Conservation (phyloP, 1,140 invertebrate genomes). For the Drosophila chauvacae region DNA sequence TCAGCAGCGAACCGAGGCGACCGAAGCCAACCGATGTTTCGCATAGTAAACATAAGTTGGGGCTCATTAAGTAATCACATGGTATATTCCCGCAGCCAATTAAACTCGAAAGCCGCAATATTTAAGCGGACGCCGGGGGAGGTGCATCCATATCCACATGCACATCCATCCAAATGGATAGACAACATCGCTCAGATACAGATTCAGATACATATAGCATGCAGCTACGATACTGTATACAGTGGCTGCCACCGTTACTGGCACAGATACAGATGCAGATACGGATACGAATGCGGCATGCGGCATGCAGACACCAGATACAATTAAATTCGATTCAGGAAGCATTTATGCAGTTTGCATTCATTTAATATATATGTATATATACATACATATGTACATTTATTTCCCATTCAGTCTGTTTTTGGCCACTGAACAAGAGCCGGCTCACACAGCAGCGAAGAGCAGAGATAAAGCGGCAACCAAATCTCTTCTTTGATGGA, state of each 20-base stretch:
- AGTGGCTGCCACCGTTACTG: constrained; percentile 7
- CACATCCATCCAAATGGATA: constrained; percentile 64
- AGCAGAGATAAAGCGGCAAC: constrained; percentile 30
- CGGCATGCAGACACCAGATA: constrained; percentile 61
- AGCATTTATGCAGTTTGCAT: constrained; percentile 77
- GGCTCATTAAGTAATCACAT: constrained; percentile 81
- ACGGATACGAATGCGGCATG: constrained; percentile 38
- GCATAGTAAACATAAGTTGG: constrained; percentile 73
- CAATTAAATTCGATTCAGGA: constrained; percentile 82
- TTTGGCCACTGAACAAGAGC: constrained; percentile 9
- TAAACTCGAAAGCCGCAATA: constrained; percentile 75
- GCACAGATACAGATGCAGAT: constrained; percentile 33
- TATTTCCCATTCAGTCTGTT: constrained; percentile 16
- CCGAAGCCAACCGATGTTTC: constrained; percentile 49
- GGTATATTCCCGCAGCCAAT: constrained; percentile 82
- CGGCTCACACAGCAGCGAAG: background rate
- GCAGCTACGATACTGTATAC: constrained; percentile 12
- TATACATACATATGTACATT: constrained; percentile 36
- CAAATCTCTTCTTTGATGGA: constrained; percentile 48
- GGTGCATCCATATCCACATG: constrained; percentile 9
- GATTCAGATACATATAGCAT: constrained; percentile 15
- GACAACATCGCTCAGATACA: constrained; percentile 55
- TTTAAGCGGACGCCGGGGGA: constrained; percentile 4
- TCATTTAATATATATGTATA: constrained; percentile 31
- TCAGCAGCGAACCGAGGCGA: constrained; percentile 36